Base-by-base conservation (phyloP, 1,140 invertebrate genomes). In the Drosophila malerkotliana region DNA sequence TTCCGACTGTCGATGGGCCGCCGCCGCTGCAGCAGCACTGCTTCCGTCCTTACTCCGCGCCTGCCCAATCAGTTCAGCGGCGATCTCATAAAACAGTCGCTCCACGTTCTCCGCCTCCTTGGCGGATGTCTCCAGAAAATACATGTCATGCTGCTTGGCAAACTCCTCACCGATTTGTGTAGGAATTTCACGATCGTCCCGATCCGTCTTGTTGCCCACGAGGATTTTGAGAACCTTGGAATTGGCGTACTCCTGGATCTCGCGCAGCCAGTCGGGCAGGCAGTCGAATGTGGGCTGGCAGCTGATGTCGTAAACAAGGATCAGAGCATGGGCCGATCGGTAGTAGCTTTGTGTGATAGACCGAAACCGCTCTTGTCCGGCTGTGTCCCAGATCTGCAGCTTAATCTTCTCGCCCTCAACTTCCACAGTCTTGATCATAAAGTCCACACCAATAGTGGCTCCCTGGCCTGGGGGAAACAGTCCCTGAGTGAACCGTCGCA, bases 341-440 rank as follows among this genome's bases (percentile, higher is more conserved):
- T 99, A 99, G 92, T 99, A 99, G 92, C 98, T 98, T 92, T 99
- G 98, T 7, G 98, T 99, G 72, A 92, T 92, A 4, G 98, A 99
- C 66, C 98, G 94, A 93, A 99, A 99, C 79, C 98, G 93, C 92
- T 99, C 98, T 92, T 99, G 98, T 0, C 98, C 90, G 18, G 90
- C 91, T 0, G 91, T 92, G 62, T 99, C 98, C 98, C 98, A 99
- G 85, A 99, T 99, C 94, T 98, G 98, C 64, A 99, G 94, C 97
- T 99, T 99, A 52, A 99, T 96, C 95, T 98, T 97, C 93, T 99
- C 98, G 91, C 98, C 98, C 92, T 99, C 98, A 62, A 99, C 97
- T 93, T 98, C 97, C 8, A 99, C 96, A 63, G 98, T 99, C 93
- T 99, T 99, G 88, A 99, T 99, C 95, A 99, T 99, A 92, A 99